phyloP scores from a whole-genome alignment of 2,888 invertebrate species.

The Mimumesa dahlbomi region DNA sequence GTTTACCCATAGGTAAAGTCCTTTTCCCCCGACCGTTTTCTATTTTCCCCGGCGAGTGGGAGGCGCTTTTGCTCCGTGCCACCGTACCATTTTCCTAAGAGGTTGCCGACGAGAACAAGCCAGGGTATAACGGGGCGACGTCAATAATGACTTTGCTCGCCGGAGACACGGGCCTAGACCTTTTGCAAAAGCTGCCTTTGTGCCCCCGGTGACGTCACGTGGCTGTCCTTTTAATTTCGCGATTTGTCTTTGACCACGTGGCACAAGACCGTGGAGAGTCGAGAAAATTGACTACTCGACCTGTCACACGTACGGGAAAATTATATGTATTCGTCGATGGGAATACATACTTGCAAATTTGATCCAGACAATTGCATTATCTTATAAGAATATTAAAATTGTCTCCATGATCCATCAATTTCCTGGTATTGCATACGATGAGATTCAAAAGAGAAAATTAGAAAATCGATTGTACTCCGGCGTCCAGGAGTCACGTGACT shows the following conservation, averaged over 20 bases:
- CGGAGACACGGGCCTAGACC: not conserved
- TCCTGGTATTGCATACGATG: too few species aligned
- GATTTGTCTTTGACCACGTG: slow-evolving; percentile 60
- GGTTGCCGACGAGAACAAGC: not conserved
- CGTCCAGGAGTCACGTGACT: too few species aligned
- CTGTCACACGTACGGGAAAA: too few species aligned
- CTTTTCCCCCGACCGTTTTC: not conserved
- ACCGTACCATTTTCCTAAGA: slow-evolving; percentile 6
- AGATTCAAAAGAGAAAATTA: slow-evolving; percentile 31
- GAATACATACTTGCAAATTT: too few species aligned
- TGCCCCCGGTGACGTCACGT: too few species aligned
- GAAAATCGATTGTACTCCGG: not conserved
- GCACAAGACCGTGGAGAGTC: slow-evolving; percentile 18
- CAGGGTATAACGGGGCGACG: slow-evolving; percentile 20
- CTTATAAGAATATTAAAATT: slow-evolving; percentile 49
- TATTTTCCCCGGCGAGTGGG: not conserved
- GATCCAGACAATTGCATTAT: slow-evolving; percentile 26
- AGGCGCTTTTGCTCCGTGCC: not conserved
- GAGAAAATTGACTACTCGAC: slow-evolving; percentile 52
- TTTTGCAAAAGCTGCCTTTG: slow-evolving; percentile 2
- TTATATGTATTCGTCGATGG: too few species aligned
- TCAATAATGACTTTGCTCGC: slow-evolving; percentile 25
- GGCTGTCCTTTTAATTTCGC: slow-evolving; percentile 58
- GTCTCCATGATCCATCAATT: too few species aligned
- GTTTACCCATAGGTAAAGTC: not conserved